phyloP scores from a whole-genome alignment of 2,888 invertebrate species.

The Hypena proboscidalis region DNA sequence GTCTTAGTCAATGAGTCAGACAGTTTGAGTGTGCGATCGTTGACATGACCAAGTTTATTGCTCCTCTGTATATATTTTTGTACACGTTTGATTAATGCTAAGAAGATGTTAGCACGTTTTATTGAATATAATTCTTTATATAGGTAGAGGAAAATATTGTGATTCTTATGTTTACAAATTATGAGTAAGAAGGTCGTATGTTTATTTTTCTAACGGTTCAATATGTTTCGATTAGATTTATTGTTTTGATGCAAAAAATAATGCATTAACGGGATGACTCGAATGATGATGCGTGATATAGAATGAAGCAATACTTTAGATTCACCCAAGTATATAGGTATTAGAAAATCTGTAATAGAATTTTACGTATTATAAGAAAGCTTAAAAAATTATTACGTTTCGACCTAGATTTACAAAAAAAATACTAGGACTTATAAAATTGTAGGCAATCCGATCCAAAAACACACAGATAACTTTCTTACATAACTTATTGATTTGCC shows the following conservation, averaged over 20 bases:
- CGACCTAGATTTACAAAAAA: no score
- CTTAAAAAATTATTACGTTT: no score
- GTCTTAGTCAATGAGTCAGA: slow-evolving; percentile 67
- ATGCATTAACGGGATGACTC: no score
- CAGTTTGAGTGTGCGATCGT: slow-evolving; percentile 56
- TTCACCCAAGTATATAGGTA: no score
- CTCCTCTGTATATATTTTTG: slow-evolving; percentile 49
- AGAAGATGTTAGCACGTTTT: neutral
- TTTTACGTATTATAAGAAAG: no score
- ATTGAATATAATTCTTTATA: slow-evolving; percentile 1
- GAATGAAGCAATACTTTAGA: no score
- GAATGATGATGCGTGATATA: no score
- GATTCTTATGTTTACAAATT: neutral
- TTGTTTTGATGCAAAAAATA: neutral
- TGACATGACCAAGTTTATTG: slow-evolving; percentile 72
- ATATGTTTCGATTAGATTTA: neutral
- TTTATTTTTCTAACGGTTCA: neutral
- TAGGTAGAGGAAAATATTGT: slow-evolving; percentile 7
- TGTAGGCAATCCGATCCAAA: neutral
- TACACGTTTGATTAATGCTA: slow-evolving; percentile 12
- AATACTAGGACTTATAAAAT: no score
- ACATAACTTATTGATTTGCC: slow-evolving; percentile 5
- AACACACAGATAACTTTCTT: slow-evolving; percentile 1
- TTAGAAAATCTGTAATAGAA: no score
- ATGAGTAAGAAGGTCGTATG: neutral